These are phyloP conservation scores for Phocoena phocoena DNA, from an alignment of 2,113 vertebrate genomes.

Conservation along the genomic window DNA sequence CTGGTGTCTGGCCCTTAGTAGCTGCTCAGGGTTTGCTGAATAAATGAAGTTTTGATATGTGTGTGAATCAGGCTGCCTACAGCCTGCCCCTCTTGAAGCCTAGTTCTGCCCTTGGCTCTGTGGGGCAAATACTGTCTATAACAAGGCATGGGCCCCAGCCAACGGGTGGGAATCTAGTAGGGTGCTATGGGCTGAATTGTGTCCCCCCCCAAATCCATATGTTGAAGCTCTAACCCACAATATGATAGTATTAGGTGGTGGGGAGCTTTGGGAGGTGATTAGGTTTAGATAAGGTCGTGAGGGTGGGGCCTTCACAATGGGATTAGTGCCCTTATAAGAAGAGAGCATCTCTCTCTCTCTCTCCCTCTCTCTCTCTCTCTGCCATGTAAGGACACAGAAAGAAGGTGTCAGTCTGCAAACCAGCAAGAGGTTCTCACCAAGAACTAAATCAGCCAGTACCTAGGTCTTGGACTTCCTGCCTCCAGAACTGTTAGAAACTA, in stretches of 20 bases:
- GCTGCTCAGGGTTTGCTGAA: background rate
- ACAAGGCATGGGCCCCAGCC: background rate
- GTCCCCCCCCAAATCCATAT: background rate
- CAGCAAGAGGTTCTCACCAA: background rate
- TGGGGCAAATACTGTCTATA: too few relatives aligned
- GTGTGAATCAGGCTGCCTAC: background rate
- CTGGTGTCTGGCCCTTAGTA: background rate
- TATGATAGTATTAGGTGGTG: background rate
- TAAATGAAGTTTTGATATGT: background rate
- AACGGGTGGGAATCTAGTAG: background rate
- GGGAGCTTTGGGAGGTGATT: background rate
- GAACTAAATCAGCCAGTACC: background rate
- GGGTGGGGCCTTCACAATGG: background rate
- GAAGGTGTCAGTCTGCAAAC: background rate
- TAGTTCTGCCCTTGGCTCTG: background rate
- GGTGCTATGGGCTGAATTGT: too few relatives aligned
- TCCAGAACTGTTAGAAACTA: background rate
- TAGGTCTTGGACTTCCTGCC: background rate
- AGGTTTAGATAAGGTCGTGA: background rate
- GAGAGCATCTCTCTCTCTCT: background rate
- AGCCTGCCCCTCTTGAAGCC: background rate
- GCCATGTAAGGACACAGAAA: background rate
- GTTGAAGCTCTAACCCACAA: background rate
- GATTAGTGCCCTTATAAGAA: background rate
- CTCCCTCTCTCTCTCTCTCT: too few relatives aligned